These are phyloP conservation scores for Pantherophis alleghaniensis DNA, from an alignment of 2,797 vertebrate genomes.

Conservation along the genomic window DNA sequence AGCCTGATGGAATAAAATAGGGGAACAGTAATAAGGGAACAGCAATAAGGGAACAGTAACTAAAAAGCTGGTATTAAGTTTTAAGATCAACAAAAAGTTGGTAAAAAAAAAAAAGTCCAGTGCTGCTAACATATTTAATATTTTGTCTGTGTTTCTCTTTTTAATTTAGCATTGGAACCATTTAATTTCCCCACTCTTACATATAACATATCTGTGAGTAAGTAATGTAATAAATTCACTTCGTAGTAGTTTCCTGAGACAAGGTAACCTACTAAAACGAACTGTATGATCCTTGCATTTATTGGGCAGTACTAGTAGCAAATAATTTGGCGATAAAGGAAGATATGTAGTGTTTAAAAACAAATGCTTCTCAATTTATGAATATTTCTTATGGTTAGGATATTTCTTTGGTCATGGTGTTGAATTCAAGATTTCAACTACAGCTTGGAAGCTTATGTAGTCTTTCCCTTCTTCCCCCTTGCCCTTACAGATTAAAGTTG, in stretches of 20 bases:
- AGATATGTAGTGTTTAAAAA: not conserved
- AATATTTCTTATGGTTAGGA: not conserved
- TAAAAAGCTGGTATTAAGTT: not conserved
- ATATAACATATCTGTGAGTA: not conserved
- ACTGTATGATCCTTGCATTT: not conserved
- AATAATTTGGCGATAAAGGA: not conserved
- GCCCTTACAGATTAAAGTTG: not conserved
- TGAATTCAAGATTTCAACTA: not conserved
- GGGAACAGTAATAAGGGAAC: too few species aligned
- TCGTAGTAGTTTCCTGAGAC: not conserved
- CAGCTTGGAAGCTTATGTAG: not conserved
- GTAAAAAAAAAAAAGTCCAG: not conserved
- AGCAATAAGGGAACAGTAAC: not conserved
- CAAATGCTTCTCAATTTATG: not conserved
- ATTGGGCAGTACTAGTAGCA: not conserved
- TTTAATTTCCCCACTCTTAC: not conserved
- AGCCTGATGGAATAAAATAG: too few species aligned
- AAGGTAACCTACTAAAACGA: not conserved
- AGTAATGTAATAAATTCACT: not conserved
- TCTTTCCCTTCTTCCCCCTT: not conserved
- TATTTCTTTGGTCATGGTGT: not conserved
- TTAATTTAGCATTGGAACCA: not conserved
- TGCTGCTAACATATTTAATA: not conserved
- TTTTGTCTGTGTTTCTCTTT: not conserved
- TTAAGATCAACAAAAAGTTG: not conserved